These are phyloP conservation scores for Torymus aiolomorphi DNA, from an alignment of 2,888 invertebrate species.

Conservation along the genomic window DNA sequence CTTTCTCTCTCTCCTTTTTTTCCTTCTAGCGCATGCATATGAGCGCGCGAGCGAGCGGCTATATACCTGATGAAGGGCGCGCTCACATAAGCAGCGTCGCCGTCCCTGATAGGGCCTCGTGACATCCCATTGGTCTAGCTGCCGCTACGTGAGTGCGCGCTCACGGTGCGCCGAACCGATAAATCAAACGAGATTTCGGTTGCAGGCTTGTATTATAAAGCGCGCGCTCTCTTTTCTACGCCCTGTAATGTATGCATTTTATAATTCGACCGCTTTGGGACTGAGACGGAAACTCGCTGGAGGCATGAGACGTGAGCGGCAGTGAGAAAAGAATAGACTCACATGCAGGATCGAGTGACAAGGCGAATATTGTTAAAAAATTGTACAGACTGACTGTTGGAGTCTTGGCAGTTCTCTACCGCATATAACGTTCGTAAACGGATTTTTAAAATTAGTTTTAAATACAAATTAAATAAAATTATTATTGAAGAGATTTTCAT, in stretches of 20 bases:
- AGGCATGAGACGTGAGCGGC: not conserved
- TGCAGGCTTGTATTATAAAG: slow-evolving; percentile 48
- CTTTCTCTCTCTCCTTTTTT: slow-evolving; percentile 17
- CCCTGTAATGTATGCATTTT: slow-evolving; percentile 52
- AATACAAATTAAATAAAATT: not conserved
- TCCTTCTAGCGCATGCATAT: not conserved
- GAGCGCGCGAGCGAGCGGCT: too few species aligned
- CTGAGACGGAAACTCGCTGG: too few species aligned
- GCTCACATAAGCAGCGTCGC: too few species aligned
- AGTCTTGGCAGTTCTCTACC: too few species aligned
- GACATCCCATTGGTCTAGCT: slow-evolving; percentile 50
- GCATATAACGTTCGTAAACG: too few species aligned
- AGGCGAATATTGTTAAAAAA: too few species aligned
- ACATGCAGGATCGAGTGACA: too few species aligned
- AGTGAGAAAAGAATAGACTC: not conserved
- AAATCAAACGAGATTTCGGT: slow-evolving; percentile 58
- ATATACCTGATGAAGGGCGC: not conserved
- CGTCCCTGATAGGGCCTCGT: not conserved
- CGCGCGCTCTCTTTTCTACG: slow-evolving; percentile 21
- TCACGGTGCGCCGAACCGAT: slow-evolving; percentile 48
- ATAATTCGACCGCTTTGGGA: not conserved
- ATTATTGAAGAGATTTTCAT: not conserved
- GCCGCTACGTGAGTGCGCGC: not conserved
- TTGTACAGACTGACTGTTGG: too few species aligned
- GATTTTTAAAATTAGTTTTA: too few species aligned